phyloP scores from a whole-genome alignment of 1,140 invertebrate species.

The Heterodera schachtii region DNA sequence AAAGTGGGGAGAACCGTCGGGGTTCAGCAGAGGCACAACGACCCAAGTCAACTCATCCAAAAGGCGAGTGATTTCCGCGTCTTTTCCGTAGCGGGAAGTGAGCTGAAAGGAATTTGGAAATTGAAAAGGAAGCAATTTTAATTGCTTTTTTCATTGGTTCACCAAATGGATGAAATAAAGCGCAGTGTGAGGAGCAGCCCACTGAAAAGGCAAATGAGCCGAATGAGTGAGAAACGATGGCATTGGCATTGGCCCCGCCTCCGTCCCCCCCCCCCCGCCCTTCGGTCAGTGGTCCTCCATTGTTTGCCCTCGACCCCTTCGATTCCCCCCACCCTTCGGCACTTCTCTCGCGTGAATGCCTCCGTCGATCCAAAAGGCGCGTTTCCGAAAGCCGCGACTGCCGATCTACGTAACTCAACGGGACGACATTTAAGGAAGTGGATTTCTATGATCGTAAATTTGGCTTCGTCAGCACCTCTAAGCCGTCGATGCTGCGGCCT shows the following conservation, averaged over 20 bases:
- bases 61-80: constrained; percentile 60
- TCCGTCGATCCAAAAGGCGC: constrained; percentile 64
- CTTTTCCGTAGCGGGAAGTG: constrained; percentile 60
- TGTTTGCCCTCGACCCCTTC: background rate
- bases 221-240: too few species aligned
- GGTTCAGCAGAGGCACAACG: constrained; percentile 74
- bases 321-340: background rate
- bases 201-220: constrained; percentile 33
- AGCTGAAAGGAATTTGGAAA: constrained; percentile 58
- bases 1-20: constrained; percentile 70
- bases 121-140: background rate
- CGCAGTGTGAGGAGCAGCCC: constrained; percentile 64
- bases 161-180: constrained; percentile 65
- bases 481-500: constrained; percentile 61
- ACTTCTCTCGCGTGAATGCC: constrained; percentile 55
- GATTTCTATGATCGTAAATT: constrained; percentile 10
- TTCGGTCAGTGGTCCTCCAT: too few species aligned
- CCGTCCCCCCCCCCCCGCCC: too few species aligned
- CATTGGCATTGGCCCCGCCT: too few species aligned
- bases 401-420: constrained; percentile 57
- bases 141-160: constrained; percentile 7
- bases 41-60: constrained; percentile 69
- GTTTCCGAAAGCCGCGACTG: constrained; percentile 48
- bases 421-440: constrained; percentile 25
- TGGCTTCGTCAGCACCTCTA: constrained; percentile 45